Evolutionary conservation across 2,888 invertebrate species (phyloP), one percentile per base, ranked within the genome.

Genomic region (Chloroclystis v-ata): DNA sequence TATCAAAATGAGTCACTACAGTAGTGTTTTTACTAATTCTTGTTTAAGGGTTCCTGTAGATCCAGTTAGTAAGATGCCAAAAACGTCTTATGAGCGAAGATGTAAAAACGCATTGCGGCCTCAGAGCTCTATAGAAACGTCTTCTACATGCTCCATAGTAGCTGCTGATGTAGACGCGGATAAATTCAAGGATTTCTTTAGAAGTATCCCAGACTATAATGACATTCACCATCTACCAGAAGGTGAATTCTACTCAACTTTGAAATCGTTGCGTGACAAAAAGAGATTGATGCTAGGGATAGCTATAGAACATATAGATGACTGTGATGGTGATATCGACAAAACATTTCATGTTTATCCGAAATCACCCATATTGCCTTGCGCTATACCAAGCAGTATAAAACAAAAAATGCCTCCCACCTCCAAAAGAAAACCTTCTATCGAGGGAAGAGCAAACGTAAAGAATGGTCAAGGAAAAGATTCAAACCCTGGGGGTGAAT

Each of bases 191-290:
- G 91, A 94, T 49, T 94, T 95, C 73, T 91, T 93, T 59, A 91
- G 91, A 41, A 94, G 93, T 63, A 95, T 95, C 67, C 95, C 95
- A 45, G 94, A 95, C 68, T 95, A 95, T 57, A 90, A 90, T 48
- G 94, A 95, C 38, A 89, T 95, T 1, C 90, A 93, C 69, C 94
- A 95, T 77, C 80, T 95, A 56, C 91, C 93, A 0, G 91, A 91
- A 50, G 91, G 90, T 47, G 94, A 95, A 63, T 95, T 95, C 72
- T 92, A 93, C 69, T 90, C 90, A 9, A 92, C 92, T 26, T 70
- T 95, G 40, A 91, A 92, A 70, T 89, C 88, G 47, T 73, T 93
- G 37, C 90, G 91, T 56, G 89, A 92, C 57, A 92, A 90, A 65
- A 92, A 92, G 65, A 89, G 89, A 59, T 76, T 89, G 37, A 78